Evolutionary conservation across 2,888 invertebrate species (phyloP).

Genomic region (Amblyjoppa fuscipennis): DNA sequence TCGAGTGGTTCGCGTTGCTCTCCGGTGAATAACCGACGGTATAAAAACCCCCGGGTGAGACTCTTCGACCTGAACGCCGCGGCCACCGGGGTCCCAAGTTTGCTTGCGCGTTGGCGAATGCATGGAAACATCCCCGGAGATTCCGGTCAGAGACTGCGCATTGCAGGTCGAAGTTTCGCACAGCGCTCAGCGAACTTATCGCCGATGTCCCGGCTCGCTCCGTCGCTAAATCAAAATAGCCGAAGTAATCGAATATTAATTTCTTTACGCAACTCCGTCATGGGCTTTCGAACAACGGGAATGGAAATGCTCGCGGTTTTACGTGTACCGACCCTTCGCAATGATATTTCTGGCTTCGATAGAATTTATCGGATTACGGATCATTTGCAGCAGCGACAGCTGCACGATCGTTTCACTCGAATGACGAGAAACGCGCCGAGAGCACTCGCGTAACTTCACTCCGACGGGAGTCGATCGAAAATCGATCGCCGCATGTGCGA

Average conservation of each 20-base stretch:
- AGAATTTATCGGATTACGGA: too few relatives aligned
- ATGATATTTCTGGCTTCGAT: too few relatives aligned
- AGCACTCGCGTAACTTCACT: background rate
- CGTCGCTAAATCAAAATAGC: background rate
- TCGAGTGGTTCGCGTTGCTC: background rate
- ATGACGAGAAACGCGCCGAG: too few relatives aligned
- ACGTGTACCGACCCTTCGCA: too few relatives aligned
- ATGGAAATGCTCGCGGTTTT: background rate
- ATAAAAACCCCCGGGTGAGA: constrained; percentile 14
- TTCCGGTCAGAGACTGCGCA: constrained; percentile 7
- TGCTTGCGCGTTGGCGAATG: constrained; percentile 27
- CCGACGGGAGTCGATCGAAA: background rate
- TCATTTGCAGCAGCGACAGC: too few relatives aligned
- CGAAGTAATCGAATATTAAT: background rate
- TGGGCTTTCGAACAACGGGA: background rate
- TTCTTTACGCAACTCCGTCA: background rate
- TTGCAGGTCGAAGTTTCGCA: constrained; percentile 3
- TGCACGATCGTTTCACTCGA: too few relatives aligned
- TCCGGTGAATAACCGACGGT: constrained; percentile 12
- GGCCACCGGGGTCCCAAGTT: background rate
- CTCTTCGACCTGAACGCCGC: background rate
- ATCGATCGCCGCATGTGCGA: background rate
- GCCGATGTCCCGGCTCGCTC: background rate
- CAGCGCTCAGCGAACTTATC: background rate
- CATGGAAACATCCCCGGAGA: constrained; percentile 27